A percentile compares a stretch with the other conserved stretches of the same genome.
Conservation (phyloP, 2,888 invertebrate species). For the Galerucella calmariensis region DNA sequence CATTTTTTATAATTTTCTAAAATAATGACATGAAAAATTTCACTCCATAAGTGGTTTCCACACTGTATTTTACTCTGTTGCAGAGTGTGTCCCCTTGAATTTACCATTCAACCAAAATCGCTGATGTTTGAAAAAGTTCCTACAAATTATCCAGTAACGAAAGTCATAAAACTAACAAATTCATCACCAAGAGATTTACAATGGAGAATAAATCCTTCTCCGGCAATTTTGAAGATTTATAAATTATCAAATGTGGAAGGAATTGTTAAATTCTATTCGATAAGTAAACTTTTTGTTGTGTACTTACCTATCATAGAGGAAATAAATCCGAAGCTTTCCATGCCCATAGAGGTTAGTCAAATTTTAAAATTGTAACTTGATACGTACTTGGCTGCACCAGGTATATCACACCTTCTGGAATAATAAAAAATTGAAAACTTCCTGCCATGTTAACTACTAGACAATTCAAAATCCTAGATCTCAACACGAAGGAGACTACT, state of each 20-base stretch:
- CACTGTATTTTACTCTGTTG: neutral
- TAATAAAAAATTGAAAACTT: no score
- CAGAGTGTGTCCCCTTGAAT: neutral
- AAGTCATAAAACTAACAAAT: constrained; percentile 68
- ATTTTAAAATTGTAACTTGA: neutral
- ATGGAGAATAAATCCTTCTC: constrained; percentile 67
- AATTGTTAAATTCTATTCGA: constrained; percentile 64
- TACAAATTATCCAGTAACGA: constrained; percentile 36
- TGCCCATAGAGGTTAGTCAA: constrained; percentile 65
- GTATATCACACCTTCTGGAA: no score
- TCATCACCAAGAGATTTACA: constrained; percentile 68
- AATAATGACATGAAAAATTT: no score
- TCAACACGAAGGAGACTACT: no score
- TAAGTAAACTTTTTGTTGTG: constrained; percentile 66
- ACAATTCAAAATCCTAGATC: no score
- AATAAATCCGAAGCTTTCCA: constrained; percentile 61
- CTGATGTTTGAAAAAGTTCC: constrained; percentile 65
- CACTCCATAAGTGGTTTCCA: no score
- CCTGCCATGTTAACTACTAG: no score
- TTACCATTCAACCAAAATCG: constrained; percentile 55
- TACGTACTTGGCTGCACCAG: no score
- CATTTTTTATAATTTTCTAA: no score
- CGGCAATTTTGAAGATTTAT: constrained; percentile 63
- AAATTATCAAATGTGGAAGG: constrained; percentile 65
- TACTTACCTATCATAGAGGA: constrained; percentile 65